These are phyloP conservation scores for Pherbina coryleti DNA, from an alignment of 2,888 invertebrate genomes.

Conservation along the genomic window DNA sequence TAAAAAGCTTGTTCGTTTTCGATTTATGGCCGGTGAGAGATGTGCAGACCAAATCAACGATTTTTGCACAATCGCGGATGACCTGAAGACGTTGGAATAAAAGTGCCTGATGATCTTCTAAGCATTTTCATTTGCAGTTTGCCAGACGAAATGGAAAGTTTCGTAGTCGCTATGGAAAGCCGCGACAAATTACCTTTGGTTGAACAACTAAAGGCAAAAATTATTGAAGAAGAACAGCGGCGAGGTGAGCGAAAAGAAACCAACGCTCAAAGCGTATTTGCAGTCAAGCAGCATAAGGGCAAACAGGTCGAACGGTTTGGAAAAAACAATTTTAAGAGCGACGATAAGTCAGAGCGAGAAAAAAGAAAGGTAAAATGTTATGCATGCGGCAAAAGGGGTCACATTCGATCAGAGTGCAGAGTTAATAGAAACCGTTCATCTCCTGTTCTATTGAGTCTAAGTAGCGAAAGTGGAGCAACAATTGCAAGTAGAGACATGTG, in stretches of 20 bases:
- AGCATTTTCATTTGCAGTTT: conserved; percentile 36
- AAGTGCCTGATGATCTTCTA: conserved; percentile 36
- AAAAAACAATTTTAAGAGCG: not conserved
- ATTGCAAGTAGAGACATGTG: not conserved
- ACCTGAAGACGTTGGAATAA: conserved; percentile 33
- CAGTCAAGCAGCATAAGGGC: conserved; percentile 6
- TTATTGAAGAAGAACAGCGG: conserved; percentile 38
- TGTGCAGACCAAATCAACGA: conserved; percentile 29
- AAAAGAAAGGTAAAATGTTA: conserved; percentile 10
- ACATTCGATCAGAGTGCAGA: conserved; percentile 14
- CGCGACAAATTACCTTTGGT: conserved; percentile 34
- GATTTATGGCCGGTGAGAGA: conserved; percentile 17
- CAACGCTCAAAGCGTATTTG: conserved; percentile 20
- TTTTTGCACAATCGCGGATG: conserved; percentile 39
- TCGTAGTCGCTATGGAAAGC: conserved; percentile 41
- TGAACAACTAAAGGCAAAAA: conserved; percentile 35
- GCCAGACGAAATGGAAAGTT: conserved; percentile 41
- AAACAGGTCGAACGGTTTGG: not conserved
- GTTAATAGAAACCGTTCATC: too few relatives aligned
- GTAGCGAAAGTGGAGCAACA: not conserved
- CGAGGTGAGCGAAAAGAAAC: conserved; percentile 19
- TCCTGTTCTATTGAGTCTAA: not conserved
- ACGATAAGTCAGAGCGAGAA: not conserved
- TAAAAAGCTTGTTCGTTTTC: conserved; percentile 34
- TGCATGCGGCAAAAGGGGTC: not conserved